A percentile compares a stretch with the other conserved stretches of the same genome.
Evolutionary conservation across 2,888 invertebrate genomes (phyloP).

Genomic region (Lagria hirta): DNA sequence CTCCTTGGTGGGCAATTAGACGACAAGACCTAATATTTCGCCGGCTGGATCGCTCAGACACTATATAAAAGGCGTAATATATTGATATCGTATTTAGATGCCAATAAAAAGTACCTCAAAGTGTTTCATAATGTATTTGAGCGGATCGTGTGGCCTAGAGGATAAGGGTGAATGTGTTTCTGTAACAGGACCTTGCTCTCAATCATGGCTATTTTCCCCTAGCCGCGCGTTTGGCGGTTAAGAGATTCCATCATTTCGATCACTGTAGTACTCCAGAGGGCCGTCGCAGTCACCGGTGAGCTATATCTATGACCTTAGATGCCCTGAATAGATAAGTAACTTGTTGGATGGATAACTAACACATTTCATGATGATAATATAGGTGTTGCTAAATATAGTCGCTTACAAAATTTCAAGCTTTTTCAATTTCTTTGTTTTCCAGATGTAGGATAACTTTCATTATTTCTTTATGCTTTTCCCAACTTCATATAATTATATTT

Average conservation of each 20-base stretch:
- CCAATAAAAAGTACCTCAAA: slow-evolving; percentile 55
- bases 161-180: slow-evolving; percentile 32
- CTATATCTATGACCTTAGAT: slow-evolving; percentile 49
- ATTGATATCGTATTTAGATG: slow-evolving; percentile 55
- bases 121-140: slow-evolving; percentile 54
- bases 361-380: no score
- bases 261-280: slow-evolving; percentile 55
- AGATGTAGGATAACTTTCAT: no score
- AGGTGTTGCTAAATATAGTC: no score
- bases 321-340: slow-evolving; percentile 47
- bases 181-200: slow-evolving; percentile 43
- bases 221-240: slow-evolving; percentile 55
- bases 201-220: slow-evolving; percentile 57
- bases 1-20: slow-evolving; percentile 18
- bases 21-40: slow-evolving; percentile 37
- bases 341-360: slow-evolving; percentile 29
- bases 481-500: no score
- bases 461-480: no score
- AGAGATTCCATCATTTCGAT: slow-evolving; percentile 58
- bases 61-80: slow-evolving; percentile 46
- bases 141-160: slow-evolving; percentile 35
- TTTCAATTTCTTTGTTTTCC: no score
- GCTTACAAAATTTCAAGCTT: no score
- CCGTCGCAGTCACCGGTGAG: slow-evolving; percentile 53
- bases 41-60: slow-evolving; percentile 30